A percentile compares a stretch with the other conserved stretches of the same genome.
Evolutionary conservation across 2,113 vertebrate species (phyloP).

Genomic region (Platichthys flesus): DNA sequence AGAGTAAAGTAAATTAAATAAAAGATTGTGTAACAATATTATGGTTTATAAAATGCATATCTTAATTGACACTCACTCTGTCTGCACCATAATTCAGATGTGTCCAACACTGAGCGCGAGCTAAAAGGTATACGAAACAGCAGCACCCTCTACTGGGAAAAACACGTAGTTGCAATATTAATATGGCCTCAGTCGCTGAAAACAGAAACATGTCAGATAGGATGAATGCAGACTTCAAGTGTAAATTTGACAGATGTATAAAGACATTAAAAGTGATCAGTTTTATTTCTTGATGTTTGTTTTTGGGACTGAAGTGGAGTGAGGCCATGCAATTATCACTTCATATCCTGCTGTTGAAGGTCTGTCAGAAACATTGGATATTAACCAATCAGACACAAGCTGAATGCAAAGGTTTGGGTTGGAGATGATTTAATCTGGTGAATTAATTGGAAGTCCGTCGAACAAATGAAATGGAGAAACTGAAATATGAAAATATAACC

Average conservation of each 20-base stretch:
- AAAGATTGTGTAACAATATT: not conserved
- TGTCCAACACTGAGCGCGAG: not conserved
- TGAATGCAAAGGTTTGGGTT: too few species aligned
- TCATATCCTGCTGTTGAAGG: not conserved
- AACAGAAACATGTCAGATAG: not conserved
- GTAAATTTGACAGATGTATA: not conserved
- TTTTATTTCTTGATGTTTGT: too few species aligned
- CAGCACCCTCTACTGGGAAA: constrained; percentile 51
- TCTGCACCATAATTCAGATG: not conserved
- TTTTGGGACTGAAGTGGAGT: not conserved
- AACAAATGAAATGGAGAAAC: too few species aligned
- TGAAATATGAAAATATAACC: too few species aligned
- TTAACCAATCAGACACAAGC: not conserved
- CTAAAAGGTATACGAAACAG: constrained; percentile 2
- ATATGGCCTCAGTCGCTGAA: not conserved
- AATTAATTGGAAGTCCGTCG: too few species aligned
- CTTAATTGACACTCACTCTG: not conserved
- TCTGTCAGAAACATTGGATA: not conserved
- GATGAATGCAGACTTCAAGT: not conserved
- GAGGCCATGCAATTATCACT: not conserved
- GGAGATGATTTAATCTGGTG: too few species aligned
- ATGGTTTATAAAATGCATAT: not conserved
- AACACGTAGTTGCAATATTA: not conserved
- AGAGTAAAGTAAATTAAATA: not conserved
- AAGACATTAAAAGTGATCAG: not conserved